Evolutionary conservation across 2,888 invertebrate species (phyloP).

Genomic region (Tribolium freemani): DNA sequence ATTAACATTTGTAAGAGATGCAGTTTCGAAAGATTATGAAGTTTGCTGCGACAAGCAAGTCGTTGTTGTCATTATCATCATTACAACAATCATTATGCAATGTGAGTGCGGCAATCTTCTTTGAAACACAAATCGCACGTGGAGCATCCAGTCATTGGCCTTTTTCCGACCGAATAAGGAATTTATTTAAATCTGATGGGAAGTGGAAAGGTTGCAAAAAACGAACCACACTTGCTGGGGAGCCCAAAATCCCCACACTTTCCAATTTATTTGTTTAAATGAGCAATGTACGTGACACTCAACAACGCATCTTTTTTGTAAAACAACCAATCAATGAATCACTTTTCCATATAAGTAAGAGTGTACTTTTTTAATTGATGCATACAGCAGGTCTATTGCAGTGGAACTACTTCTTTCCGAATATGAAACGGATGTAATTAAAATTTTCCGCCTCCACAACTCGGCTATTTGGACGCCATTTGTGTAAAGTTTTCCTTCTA

Average conservation of each 20-base stretch:
- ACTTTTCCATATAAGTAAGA: no score
- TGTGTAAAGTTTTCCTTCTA: no score
- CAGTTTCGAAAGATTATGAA: constrained; percentile 22
- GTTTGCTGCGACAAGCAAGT: constrained; percentile 28
- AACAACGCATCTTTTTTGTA: no score
- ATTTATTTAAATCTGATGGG: background rate
- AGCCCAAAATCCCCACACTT: background rate
- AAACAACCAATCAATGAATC: no score
- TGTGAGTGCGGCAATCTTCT: constrained; percentile 32
- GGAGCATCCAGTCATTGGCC: constrained; percentile 37
- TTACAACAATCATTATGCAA: constrained; percentile 38
- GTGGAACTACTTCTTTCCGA: no score
- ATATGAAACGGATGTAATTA: no score
- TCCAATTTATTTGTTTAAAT: no score
- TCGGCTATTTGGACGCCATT: no score
- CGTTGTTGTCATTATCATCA: constrained; percentile 27
- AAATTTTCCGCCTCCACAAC: no score
- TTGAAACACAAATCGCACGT: constrained; percentile 37
- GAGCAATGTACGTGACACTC: no score
- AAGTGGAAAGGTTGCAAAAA: background rate
- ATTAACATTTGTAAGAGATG: constrained; percentile 19
- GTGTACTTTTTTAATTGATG: no score
- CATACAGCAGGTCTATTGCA: no score
- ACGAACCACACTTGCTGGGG: background rate
- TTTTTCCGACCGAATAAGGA: constrained; percentile 1